Conservation (phyloP, 2,113 vertebrate species). For the Isurus oxyrinchus region DNA sequence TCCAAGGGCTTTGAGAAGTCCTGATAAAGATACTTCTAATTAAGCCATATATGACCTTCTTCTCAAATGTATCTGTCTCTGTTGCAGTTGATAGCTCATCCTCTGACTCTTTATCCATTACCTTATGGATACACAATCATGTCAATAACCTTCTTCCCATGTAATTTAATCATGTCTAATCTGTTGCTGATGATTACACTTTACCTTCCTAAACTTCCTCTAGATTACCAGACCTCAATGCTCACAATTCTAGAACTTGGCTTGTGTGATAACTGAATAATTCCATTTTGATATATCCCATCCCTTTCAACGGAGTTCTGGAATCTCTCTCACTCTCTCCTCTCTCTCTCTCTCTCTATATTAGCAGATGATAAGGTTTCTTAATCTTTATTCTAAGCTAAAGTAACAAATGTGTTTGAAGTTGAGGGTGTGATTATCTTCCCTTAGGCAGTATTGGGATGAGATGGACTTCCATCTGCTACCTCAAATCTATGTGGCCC, state of each 20-base stretch:
- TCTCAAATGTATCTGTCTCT: not conserved
- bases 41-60: not conserved
- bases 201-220: not conserved
- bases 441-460: not conserved
- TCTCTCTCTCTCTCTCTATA: not conserved
- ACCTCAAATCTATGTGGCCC: not conserved
- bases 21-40: not conserved
- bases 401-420: not conserved
- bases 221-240: not conserved
- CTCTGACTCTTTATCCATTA: not conserved
- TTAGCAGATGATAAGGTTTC: not conserved
- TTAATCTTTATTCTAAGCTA: not conserved
- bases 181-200: not conserved
- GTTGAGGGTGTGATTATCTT: not conserved
- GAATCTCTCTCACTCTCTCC: too few relatives aligned
- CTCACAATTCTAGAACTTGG: not conserved
- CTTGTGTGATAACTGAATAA: not conserved
- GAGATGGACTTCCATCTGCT: not conserved
- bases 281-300: not conserved
- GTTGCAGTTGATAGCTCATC: not conserved
- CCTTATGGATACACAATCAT: not conserved
- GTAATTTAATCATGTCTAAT: not conserved
- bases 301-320: not conserved
- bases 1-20: not conserved
- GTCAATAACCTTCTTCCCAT: not conserved